Conservation (phyloP, 1,140 invertebrate genomes). For the Drosophila lacertosa region DNA sequence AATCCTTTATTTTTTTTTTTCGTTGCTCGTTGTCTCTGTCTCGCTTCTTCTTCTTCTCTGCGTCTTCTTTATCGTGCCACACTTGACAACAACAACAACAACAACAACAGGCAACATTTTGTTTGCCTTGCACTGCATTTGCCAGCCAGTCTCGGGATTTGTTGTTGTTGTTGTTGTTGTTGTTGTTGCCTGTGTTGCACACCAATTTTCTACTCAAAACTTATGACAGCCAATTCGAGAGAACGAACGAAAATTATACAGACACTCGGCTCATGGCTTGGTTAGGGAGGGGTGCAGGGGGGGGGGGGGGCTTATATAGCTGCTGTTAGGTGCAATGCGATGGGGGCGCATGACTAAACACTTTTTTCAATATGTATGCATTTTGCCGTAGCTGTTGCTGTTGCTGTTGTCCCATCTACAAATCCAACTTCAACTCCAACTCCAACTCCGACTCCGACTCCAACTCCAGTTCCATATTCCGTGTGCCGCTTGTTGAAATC, state of each 20-base stretch:
- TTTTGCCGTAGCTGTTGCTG: slow-evolving; percentile 8
- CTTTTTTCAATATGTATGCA: slow-evolving; percentile 43
- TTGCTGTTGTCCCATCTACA: slow-evolving; percentile 17
- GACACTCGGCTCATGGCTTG: slow-evolving; percentile 52
- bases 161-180: slow-evolving; percentile 48
- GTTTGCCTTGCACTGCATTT: slow-evolving; percentile 13
- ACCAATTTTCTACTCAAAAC: slow-evolving; percentile 82
- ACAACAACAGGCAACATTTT: slow-evolving; percentile 16
- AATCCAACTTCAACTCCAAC: slow-evolving; percentile 18
- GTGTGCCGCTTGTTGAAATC: slow-evolving; percentile 72
- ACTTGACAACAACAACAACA: slow-evolving; percentile 51
- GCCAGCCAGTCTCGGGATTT: slow-evolving; percentile 7
- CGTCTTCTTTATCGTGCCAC: slow-evolving; percentile 37
- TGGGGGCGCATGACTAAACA: slow-evolving; percentile 56
- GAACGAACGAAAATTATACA: slow-evolving; percentile 79
- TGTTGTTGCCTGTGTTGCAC: slow-evolving; percentile 61
- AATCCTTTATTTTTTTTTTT: slow-evolving; percentile 59
- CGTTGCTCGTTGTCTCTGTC: neutral
- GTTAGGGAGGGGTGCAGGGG: neutral
- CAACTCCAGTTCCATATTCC: slow-evolving; percentile 43
- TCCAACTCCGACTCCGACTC: slow-evolving; percentile 17
- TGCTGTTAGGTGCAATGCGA: slow-evolving; percentile 35
- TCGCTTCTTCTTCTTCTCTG: neutral
- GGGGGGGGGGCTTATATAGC: slow-evolving; percentile 9
- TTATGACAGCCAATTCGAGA: slow-evolving; percentile 82